Conservation (phyloP, 2,113 vertebrate species). For the Coreoperca whiteheadi region DNA sequence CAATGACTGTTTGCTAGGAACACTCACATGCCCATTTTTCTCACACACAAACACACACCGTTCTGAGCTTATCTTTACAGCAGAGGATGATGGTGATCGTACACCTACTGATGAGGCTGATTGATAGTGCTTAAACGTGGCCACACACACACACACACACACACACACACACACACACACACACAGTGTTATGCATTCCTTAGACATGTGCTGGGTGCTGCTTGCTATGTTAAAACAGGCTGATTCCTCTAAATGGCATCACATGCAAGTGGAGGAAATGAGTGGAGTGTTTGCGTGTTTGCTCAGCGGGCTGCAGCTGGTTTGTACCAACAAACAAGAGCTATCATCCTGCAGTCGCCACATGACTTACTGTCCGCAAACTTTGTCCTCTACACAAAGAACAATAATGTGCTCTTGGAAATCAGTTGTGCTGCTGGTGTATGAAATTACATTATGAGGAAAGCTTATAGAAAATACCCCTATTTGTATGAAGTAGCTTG, state of each 20-base stretch:
- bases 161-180: background rate
- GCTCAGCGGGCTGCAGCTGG: conserved; percentile 35
- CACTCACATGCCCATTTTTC: too few relatives aligned
- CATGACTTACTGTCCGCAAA: conserved; percentile 25
- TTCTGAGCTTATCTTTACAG: background rate
- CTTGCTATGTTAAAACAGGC: conserved; percentile 19
- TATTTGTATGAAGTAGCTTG: background rate
- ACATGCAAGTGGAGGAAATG: conserved; percentile 42
- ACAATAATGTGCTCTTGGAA: background rate
- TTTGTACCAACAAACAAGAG: conserved; percentile 51
- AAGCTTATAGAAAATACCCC: background rate
- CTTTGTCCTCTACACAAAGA: background rate
- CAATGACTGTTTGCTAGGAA: background rate
- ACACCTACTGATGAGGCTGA: background rate
- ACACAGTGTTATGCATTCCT: background rate
- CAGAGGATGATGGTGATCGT: background rate
- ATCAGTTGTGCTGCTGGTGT: background rate
- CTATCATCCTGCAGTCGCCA: conserved; percentile 15
- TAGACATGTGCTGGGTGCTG: background rate
- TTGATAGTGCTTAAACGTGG: background rate
- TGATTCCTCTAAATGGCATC: conserved; percentile 40
- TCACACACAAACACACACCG: background rate
- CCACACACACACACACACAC: background rate
- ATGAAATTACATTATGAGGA: conserved; percentile 20
- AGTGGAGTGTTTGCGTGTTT: conserved; percentile 7